phyloP scores from a whole-genome alignment of 2,113 vertebrate genomes.

The cat (Felis catus) region F.catus_Fca126_mat1.0 CM031418.1:136792501-136793000 shows the following conservation, averaged over 20 bases:
- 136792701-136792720: accelerated
- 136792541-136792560: background rate
- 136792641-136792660: background rate
- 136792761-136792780: background rate
- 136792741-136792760: accelerated
- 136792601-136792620: accelerated
- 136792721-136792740: accelerated
- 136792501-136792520: background rate
- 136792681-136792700: background rate
- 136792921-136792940: background rate
- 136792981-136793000: accelerated
- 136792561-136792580: background rate
- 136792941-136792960: accelerated
- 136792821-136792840: accelerated
- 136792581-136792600: background rate
- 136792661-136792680: background rate
- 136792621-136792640: accelerated
- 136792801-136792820: background rate
- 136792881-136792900: background rate
- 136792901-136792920: background rate
- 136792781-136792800: background rate
- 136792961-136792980: background rate
- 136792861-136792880: background rate
- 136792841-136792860: background rate
- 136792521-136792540: background rate